These are phyloP conservation scores for Eupsittula cactorum DNA, from an alignment of 2,113 vertebrate species.

Conservation along the genomic window DNA sequence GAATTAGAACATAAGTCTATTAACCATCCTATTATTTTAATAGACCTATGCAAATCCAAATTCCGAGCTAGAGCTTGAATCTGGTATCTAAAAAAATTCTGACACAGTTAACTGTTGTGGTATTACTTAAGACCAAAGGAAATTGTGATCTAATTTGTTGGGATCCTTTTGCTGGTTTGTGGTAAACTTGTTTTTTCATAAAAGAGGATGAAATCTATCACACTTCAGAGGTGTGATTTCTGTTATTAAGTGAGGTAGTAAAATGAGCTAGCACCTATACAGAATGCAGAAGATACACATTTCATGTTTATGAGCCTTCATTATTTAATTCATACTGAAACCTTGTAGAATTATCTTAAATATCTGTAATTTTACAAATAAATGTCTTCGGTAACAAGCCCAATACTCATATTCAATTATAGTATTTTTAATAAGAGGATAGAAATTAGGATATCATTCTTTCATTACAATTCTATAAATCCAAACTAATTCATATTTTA, in stretches of 20 bases:
- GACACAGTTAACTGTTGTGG: not conserved
- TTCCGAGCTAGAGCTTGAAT: not conserved
- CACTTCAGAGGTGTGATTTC: not conserved
- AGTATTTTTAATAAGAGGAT: not conserved
- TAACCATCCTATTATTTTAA: not conserved
- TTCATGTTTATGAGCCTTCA: not conserved
- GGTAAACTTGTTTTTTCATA: not conserved
- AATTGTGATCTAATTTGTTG: not conserved
- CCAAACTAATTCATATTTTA: not conserved
- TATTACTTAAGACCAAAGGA: not conserved
- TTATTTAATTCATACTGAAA: not conserved
- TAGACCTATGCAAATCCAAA: accelerated
- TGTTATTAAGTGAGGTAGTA: not conserved
- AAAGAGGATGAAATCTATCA: not conserved
- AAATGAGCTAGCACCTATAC: not conserved
- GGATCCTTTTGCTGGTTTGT: not conserved
- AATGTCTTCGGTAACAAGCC: not conserved
- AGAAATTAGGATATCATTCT: not conserved
- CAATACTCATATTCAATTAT: not conserved
- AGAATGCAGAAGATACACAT: not conserved
- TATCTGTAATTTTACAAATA: not conserved
- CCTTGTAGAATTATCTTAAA: not conserved
- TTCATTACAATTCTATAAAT: not conserved
- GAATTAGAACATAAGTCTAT: not conserved
- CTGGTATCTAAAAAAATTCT: accelerated